Conservation (phyloP, 2,888 invertebrate species). For the Diplazon laetatorius region DNA sequence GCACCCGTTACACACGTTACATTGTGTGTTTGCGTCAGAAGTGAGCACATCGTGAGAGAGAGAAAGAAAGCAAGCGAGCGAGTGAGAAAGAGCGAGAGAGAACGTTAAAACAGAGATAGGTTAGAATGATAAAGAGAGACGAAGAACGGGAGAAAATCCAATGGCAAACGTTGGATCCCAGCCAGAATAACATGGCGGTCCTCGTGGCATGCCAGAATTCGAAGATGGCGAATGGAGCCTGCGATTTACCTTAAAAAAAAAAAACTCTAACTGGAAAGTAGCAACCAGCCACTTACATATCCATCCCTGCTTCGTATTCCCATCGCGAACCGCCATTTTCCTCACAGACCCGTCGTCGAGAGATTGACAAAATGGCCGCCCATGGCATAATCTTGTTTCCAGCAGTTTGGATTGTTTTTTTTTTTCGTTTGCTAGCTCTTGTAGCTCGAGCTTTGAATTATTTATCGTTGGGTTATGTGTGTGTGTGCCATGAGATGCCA, state of each 20-base stretch:
- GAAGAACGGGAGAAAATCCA: not conserved
- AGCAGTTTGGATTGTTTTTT: not conserved
- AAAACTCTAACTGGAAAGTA: too few species aligned
- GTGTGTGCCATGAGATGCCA: conserved; percentile 8
- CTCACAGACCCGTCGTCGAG: not conserved
- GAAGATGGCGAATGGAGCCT: conserved; percentile 62
- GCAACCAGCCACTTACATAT: conserved; percentile 11
- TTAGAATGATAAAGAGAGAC: too few species aligned
- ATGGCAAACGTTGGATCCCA: conserved; percentile 71
- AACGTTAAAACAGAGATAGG: too few species aligned
- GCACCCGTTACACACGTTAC: conserved; percentile 13
- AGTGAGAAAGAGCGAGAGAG: not conserved
- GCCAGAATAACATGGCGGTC: conserved; percentile 71
- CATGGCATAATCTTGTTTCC: not conserved
- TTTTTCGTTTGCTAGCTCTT: not conserved
- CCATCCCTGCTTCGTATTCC: conserved; percentile 26
- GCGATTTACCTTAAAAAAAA: conserved; percentile 55
- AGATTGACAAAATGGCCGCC: conserved; percentile 1
- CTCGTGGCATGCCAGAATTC: conserved; percentile 72
- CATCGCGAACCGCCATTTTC: conserved; percentile 17
- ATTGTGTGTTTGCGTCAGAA: conserved; percentile 19
- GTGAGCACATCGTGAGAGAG: conserved; percentile 9
- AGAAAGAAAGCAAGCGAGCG: too few species aligned
- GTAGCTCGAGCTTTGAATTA: not conserved
- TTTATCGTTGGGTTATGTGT: conserved; percentile 1